phyloP scores from a whole-genome alignment of 1,140 invertebrate genomes.

The Temnothorax curvispinosus region DNA sequence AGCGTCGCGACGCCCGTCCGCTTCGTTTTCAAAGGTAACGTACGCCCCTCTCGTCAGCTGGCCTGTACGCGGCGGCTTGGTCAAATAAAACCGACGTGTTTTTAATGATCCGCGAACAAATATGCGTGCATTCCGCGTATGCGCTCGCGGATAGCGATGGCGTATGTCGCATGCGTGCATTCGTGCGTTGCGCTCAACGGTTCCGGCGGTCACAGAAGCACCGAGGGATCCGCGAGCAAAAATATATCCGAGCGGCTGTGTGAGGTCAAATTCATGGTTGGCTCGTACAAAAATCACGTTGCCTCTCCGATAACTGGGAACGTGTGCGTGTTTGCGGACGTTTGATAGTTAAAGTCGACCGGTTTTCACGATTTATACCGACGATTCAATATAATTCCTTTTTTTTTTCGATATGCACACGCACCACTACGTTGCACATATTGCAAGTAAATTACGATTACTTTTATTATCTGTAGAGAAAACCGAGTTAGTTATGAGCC shows the following conservation, averaged over 20 bases:
- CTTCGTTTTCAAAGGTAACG: conserved; percentile 62
- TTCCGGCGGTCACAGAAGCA: conserved; percentile 52
- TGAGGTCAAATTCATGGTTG: conserved; percentile 49
- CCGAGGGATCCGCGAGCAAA: conserved; percentile 61
- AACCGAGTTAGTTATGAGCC: neutral
- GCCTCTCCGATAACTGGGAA: conserved; percentile 22
- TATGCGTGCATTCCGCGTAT: conserved; percentile 65
- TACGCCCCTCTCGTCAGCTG: conserved; percentile 61
- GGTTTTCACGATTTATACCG: conserved; percentile 24
- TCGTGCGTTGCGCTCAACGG: conserved; percentile 40
- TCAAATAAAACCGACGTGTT: conserved; percentile 77
- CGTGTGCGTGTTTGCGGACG: conserved; percentile 14
- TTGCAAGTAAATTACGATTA: neutral
- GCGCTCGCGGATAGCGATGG: conserved; percentile 13
- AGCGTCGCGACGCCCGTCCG: conserved; percentile 56
- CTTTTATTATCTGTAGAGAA: conserved; percentile 4
- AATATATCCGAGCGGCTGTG: conserved; percentile 62
- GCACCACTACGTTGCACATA: neutral
- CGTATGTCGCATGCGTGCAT: conserved; percentile 42
- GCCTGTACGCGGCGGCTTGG: conserved; percentile 42
- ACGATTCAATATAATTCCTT: conserved; percentile 47
- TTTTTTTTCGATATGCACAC: neutral
- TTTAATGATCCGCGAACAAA: conserved; percentile 80
- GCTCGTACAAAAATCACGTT: conserved; percentile 39
- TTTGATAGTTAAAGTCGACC: conserved; percentile 52